Percentiles rank a stretch among this genome's conserved stretches.
Evolutionary conservation across 2,113 vertebrate genomes (phyloP).

Genomic region (Hydrochoerus hydrochaeris): DNA sequence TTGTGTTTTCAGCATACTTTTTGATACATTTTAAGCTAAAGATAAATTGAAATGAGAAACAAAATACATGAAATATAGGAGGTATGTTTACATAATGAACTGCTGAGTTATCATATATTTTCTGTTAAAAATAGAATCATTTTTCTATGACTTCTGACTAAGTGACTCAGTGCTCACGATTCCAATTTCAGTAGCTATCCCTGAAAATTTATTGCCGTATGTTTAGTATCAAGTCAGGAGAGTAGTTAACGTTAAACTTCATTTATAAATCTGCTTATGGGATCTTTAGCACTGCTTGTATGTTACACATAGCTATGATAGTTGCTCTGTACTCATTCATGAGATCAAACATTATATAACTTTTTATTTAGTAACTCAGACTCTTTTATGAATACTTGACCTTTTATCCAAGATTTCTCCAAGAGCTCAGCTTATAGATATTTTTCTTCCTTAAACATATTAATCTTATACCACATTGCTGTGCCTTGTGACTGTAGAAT

Average conservation of each 20-base stretch:
- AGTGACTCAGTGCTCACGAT: neutral
- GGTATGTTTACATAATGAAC: neutral
- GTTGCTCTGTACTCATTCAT: neutral
- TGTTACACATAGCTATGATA: neutral
- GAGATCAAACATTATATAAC: neutral
- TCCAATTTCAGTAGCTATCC: neutral
- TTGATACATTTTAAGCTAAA: slow-evolving; percentile 13
- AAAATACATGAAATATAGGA: neutral
- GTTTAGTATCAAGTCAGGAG: neutral
- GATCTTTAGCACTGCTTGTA: neutral
- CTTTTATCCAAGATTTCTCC: neutral
- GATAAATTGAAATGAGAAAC: neutral
- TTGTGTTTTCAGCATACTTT: neutral
- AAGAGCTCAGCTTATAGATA: neutral
- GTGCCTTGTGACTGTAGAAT: neutral
- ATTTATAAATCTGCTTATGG: neutral
- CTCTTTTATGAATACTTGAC: slow-evolving; percentile 5
- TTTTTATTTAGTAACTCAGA: neutral
- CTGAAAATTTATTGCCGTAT: neutral
- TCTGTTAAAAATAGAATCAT: neutral
- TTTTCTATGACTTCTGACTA: slow-evolving; percentile 29
- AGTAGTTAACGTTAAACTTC: slow-evolving; percentile 25
- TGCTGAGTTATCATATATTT: slow-evolving; percentile 46
- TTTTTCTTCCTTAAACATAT: neutral
- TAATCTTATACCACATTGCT: neutral